Percentiles rank a stretch among this genome's conserved stretches.
These are phyloP conservation scores for Gymnodraco acuticeps DNA, from an alignment of 2,797 vertebrate species.

Conservation along the genomic window DNA sequence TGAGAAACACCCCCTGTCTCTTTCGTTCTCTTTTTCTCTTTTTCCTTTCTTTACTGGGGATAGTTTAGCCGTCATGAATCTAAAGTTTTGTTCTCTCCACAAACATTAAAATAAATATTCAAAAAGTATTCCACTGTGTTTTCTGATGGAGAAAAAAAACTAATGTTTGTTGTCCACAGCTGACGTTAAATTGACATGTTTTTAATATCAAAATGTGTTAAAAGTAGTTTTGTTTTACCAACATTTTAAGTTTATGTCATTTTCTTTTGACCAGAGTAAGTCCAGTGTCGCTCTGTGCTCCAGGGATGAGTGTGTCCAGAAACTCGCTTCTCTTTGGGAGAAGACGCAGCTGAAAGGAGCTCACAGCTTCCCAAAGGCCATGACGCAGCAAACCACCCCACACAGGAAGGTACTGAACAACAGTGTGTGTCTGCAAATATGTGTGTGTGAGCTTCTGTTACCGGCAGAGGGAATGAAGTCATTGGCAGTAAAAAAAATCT, in stretches of 20 bases:
- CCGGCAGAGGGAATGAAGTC: conserved; percentile 57
- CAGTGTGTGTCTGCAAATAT: conserved; percentile 8
- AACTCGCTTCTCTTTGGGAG: conserved; percentile 91
- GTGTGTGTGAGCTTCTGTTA: conserved; percentile 17
- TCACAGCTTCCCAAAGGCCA: conserved; percentile 91
- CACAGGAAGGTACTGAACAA: conserved; percentile 87
- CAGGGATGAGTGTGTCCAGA: conserved; percentile 85
- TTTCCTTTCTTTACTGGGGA: too few species aligned
- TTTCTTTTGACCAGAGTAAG: conserved; percentile 82
- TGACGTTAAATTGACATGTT: too few species aligned
- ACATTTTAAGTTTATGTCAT: conserved; percentile 8
- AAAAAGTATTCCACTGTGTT: too few species aligned
- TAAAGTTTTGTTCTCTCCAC: too few species aligned
- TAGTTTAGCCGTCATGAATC: too few species aligned
- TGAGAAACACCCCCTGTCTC: too few species aligned
- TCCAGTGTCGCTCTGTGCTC: conserved; percentile 87
- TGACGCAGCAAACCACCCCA: conserved; percentile 89
- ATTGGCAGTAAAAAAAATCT: conserved; percentile 18
- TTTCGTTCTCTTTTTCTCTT: too few species aligned
- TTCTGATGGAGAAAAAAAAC: too few species aligned
- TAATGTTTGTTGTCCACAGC: too few species aligned
- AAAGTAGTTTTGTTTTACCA: conserved; percentile 8
- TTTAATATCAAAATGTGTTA: neutral
- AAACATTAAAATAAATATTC: too few species aligned
- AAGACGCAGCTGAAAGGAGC: conserved; percentile 88